Evolutionary conservation across 2,797 vertebrate genomes (phyloP), one percentile per base, ranked within the genome.

Genomic region (Thamnophis elegans): DNA sequence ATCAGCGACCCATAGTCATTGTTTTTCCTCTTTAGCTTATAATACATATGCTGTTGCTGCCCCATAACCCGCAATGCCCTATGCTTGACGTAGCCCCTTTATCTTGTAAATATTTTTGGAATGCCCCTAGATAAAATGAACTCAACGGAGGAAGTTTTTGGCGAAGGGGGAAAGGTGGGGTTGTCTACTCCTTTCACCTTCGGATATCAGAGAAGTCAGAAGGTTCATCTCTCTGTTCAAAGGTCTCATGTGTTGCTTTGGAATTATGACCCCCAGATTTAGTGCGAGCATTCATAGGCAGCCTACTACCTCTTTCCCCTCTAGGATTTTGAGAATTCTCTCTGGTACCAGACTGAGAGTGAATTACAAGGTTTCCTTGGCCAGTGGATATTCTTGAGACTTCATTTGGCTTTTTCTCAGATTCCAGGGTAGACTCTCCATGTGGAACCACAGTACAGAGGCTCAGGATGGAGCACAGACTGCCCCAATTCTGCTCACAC

Each of bases 401-500:
- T 88, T 97, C 97, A 22, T 97, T 93, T 0, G 73, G 62, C 93
- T 96, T 97, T 94, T 68, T 96, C 91, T 96, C 95, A 0, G 94
- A 96, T 5, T 91, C 93, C 82, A 82, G 32, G 82, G 97, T 92
- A 78, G 97, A 2, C 0, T 98, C 97, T 14, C 96, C 91, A 0
- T 97, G 98, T 90, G 94, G 89, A 42, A 96, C 85, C 0, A 98
- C 97, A 73, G 97, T 98, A 95, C 99, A 99, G 97, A 99, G 98
- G 93, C 99, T 99, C 94, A 99, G 97, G 95, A 99, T 99, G 97
- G 99, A 98, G n/a, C 99, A 99, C 89, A 99, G 98, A 47, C 98
- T 98, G 14, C 99, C 99, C 99, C 99, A 99, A 97, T 98, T 99
- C 97, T 99, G 99, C 94, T 99, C 98, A 0, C 99, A 99, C 97